Conservation (phyloP, 2,113 vertebrate genomes). For the Vulpes lagopus region DNA sequence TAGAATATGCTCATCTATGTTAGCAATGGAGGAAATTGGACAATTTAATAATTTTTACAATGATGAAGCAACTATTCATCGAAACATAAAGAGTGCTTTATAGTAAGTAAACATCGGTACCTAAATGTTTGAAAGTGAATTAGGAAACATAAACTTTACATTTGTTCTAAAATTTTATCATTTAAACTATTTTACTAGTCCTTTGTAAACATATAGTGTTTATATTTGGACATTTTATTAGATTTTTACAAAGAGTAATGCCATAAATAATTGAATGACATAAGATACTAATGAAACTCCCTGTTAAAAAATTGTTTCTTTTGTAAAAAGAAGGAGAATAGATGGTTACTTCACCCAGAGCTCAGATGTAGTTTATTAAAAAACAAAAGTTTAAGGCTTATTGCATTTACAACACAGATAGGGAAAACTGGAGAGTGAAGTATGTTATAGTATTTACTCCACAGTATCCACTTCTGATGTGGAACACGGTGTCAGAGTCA, state of each 20-base stretch:
- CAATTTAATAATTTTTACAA: background rate
- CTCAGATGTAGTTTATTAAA: background rate
- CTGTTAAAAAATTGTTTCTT: background rate
- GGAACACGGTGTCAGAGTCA: background rate
- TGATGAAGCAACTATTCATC: background rate
- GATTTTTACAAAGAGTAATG: background rate
- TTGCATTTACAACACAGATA: background rate
- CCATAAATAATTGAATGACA: background rate
- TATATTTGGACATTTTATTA: slow-evolving; percentile 43
- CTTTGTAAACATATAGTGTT: background rate
- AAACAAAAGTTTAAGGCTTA: background rate
- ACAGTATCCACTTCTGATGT: background rate
- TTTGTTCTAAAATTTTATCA: background rate
- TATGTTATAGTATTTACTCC: background rate
- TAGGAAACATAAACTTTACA: background rate
- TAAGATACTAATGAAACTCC: background rate
- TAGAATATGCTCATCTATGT: background rate
- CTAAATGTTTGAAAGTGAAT: background rate
- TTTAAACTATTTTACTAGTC: slow-evolving; percentile 42
- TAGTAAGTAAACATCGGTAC: background rate
- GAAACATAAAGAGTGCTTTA: background rate
- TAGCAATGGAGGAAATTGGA: background rate
- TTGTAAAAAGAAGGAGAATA: background rate
- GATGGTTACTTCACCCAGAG: background rate
- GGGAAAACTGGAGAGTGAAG: background rate